A percentile compares a stretch with the other conserved stretches of the same genome.
Conservation (phyloP, 2,113 vertebrate species). For the Tachysurus fulvidraco region DNA sequence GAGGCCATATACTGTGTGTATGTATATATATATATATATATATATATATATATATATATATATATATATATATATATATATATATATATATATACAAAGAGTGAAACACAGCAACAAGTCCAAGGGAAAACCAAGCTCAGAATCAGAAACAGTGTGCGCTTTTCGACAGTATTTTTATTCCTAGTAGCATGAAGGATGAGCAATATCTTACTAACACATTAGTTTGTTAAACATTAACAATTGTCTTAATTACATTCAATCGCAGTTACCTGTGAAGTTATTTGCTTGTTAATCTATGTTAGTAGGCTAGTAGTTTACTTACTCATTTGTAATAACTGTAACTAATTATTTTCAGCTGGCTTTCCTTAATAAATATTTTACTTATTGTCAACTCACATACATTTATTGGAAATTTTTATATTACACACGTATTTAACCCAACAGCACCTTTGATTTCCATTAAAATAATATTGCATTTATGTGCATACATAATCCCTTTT, state of each 20-base stretch:
- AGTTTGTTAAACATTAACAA: neutral
- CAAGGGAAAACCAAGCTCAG: no score
- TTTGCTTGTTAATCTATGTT: neutral
- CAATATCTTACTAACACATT: neutral
- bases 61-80: no score
- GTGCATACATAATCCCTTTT: neutral
- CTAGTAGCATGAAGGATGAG: no score
- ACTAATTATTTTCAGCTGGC: neutral
- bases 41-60: no score
- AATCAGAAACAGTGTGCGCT: no score
- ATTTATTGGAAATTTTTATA: neutral
- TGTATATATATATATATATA: no score
- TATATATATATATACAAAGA: no score
- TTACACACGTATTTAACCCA: neutral
- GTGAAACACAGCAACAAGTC: no score
- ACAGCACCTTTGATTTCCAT: neutral
- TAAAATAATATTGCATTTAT: neutral
- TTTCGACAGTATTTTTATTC: no score
- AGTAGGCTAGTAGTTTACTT: no score
- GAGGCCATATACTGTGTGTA: no score
- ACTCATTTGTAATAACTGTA: neutral
- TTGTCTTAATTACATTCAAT: neutral
- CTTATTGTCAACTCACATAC: neutral
- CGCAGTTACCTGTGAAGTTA: neutral
- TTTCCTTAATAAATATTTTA: neutral